These are phyloP conservation scores for Aurelia coerulea DNA, from an alignment of 30 jellyfish, hydroid and myxozoan genomes.

Conservation along the genomic window DNA sequence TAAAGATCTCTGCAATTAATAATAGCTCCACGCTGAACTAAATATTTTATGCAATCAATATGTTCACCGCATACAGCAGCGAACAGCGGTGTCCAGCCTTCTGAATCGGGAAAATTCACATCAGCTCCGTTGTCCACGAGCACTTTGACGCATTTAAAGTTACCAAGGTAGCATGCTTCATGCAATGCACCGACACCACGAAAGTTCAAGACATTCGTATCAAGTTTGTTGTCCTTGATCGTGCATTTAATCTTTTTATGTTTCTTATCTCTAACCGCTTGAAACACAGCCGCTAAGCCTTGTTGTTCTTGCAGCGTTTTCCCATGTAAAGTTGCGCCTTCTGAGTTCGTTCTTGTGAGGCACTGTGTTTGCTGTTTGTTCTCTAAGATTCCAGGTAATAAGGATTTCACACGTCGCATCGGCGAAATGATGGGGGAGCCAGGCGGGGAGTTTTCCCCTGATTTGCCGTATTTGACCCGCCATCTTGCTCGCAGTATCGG, in stretches of 20 bases:
- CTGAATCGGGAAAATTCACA: constrained; percentile 69
- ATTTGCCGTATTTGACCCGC: constrained; percentile 9
- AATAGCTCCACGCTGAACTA: constrained; percentile 28
- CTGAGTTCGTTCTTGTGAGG: constrained; percentile 44
- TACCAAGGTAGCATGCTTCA: constrained; percentile 75
- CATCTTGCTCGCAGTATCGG: constrained; percentile 72
- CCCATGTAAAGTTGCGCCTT: constrained; percentile 1
- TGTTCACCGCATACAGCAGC: constrained; percentile 85
- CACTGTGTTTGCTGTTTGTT: neutral
- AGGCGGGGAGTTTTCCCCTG: neutral
- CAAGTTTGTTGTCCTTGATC: constrained; percentile 35
- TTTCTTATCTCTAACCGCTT: constrained; percentile 48
- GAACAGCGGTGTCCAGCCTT: constrained; percentile 81
- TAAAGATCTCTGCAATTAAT: constrained; percentile 36
- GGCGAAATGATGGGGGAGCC: constrained; percentile 37
- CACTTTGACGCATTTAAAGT: constrained; percentile 52
- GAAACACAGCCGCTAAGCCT: constrained; percentile 21
- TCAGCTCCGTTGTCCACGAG: constrained; percentile 73
- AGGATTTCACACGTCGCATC: constrained; percentile 11
- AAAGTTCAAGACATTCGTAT: constrained; percentile 33
- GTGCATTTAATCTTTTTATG: constrained; percentile 40
- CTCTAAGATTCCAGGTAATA: constrained; percentile 41
- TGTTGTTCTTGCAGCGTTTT: constrained; percentile 20
- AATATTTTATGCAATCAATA: constrained; percentile 38
- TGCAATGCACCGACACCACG: constrained; percentile 66